A percentile compares a stretch with the other conserved stretches of the same genome.
Conservation (phyloP, 2,113 vertebrate genomes). For the Epinephelus fuscoguttatus region DNA sequence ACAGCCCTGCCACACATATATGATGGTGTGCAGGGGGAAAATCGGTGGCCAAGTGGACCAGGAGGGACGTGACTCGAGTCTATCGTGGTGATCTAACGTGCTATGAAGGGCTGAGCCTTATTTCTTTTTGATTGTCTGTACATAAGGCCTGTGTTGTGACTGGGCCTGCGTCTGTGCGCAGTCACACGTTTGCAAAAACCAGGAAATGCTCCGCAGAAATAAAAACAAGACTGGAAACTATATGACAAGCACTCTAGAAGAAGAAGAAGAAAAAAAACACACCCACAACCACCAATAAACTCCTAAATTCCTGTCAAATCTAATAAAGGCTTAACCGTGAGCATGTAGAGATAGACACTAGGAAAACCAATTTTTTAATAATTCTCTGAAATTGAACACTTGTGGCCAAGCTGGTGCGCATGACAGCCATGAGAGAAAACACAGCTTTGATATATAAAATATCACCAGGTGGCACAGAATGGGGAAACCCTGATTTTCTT, state of each 20-base stretch:
- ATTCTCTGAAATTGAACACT: conserved; percentile 49
- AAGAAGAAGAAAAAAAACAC: background rate
- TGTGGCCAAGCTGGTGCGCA: conserved; percentile 32
- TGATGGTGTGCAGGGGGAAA: conserved; percentile 12
- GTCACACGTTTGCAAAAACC: conserved; percentile 57
- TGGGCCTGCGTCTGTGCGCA: conserved; percentile 48
- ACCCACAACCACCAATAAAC: conserved; percentile 49
- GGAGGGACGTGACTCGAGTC: conserved; percentile 25
- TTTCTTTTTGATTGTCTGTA: conserved; percentile 87
- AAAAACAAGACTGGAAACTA: conserved; percentile 54
- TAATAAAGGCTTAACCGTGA: conserved; percentile 59
- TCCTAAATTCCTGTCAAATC: conserved; percentile 44
- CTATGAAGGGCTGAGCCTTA: conserved; percentile 43
- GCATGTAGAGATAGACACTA: conserved; percentile 37
- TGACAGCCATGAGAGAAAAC: conserved; percentile 45
- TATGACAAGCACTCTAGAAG: conserved; percentile 40
- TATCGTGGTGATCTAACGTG: conserved; percentile 23
- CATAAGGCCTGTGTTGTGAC: conserved; percentile 74
- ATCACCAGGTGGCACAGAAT: conserved; percentile 63
- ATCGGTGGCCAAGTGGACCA: conserved; percentile 29
- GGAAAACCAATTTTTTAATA: conserved; percentile 24
- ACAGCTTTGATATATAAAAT: conserved; percentile 51
- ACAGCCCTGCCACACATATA: conserved; percentile 1
- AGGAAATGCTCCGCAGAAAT: conserved; percentile 56
- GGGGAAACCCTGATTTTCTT: conserved; percentile 67